phyloP scores from a whole-genome alignment of 2,888 invertebrate species.

The Eueremaeus valkanovi region DNA sequence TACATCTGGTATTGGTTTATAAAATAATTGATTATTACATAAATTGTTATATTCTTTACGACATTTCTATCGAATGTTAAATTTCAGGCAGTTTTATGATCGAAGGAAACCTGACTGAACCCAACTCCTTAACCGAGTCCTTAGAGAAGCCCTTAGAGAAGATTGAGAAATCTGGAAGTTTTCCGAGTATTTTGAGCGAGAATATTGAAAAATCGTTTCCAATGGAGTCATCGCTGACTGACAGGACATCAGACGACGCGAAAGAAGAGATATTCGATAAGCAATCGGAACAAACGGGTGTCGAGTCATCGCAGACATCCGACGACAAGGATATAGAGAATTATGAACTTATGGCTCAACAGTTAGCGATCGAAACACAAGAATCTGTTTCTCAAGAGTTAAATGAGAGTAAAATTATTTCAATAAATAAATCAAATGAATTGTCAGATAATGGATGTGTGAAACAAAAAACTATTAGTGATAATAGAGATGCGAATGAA shows the following conservation, averaged over 20 bases:
- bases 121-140: background rate
- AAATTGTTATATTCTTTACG: background rate
- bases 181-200: conserved; percentile 21
- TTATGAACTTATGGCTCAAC: no score
- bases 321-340: no score
- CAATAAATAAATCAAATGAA: no score
- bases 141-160: conserved; percentile 16
- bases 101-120: conserved; percentile 31
- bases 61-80: background rate
- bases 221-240: background rate
- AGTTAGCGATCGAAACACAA: no score
- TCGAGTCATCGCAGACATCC: conserved; percentile 25
- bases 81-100: conserved; percentile 38
- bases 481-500: no score
- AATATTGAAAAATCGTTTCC: background rate
- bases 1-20: conserved; percentile 29
- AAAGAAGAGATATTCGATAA: background rate
- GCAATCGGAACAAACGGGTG: background rate
- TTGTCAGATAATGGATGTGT: no score
- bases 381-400: no score
- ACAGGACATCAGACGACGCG: background rate
- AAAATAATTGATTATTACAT: no score
- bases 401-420: no score
- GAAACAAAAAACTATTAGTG: no score
- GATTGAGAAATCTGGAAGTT: conserved; percentile 30